Conservation (phyloP, 1,140 invertebrate genomes). For the Streblospio benedicti region DNA sequence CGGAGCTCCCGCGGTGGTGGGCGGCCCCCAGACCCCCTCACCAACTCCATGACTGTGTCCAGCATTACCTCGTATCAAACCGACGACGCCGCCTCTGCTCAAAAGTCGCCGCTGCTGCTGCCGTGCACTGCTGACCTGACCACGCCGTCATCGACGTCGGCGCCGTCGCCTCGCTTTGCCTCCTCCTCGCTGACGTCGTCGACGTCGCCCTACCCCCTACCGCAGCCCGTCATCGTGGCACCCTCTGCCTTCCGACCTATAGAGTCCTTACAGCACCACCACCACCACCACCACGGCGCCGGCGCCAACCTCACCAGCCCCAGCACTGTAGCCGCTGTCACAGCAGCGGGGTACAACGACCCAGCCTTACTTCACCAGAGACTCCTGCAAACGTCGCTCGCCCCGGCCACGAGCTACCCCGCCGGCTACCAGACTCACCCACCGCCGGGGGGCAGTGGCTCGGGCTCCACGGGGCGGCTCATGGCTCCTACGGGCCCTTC, state of each 20-base stretch:
- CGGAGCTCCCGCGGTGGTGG: conserved; percentile 23
- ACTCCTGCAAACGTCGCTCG: too few relatives aligned
- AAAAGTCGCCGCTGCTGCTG: conserved; percentile 29
- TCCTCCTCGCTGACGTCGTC: background rate
- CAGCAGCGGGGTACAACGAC: too few relatives aligned
- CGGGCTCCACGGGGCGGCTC: conserved; percentile 4
- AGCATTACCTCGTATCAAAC: conserved; percentile 31
- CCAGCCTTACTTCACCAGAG: too few relatives aligned
- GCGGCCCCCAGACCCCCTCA: background rate
- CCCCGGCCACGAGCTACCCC: conserved; percentile 14
- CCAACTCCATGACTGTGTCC: conserved; percentile 28
- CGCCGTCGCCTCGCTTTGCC: conserved; percentile 8
- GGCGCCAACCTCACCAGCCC: too few relatives aligned
- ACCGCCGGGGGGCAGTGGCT: conserved; percentile 5
- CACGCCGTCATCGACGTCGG: conserved; percentile 5
- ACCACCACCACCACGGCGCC: background rate
- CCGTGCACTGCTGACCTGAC: conserved; percentile 23
- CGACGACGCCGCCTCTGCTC: conserved; percentile 31
- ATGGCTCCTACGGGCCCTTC: conserved; percentile 1
- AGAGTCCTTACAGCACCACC: background rate
- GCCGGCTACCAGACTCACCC: conserved; percentile 21
- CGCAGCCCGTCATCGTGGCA: background rate
- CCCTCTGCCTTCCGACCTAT: background rate
- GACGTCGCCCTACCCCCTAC: background rate
- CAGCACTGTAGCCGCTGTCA: too few relatives aligned